Conservation (phyloP, 2,888 invertebrate species). For the Trissolcus brochymenae region DNA sequence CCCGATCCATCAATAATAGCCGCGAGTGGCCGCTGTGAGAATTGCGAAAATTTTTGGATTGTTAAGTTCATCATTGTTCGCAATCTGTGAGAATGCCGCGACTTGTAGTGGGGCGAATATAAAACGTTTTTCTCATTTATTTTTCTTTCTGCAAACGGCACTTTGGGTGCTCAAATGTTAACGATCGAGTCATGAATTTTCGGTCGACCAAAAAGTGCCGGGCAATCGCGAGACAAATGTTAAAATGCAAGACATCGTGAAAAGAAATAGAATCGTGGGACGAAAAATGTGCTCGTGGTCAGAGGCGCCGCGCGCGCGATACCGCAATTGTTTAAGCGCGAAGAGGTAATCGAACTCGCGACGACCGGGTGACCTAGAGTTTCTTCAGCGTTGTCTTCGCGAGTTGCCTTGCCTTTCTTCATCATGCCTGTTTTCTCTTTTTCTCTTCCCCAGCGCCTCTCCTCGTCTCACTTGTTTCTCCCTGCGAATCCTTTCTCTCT, state of each 20-base stretch:
- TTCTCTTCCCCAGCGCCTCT: slow-evolving; percentile 6
- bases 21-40: neutral
- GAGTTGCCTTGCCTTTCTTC: slow-evolving; percentile 43
- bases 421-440: slow-evolving; percentile 13
- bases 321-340: slow-evolving; percentile 37
- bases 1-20: neutral
- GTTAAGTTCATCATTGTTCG: slow-evolving; percentile 21
- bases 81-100: slow-evolving; percentile 44
- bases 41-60: slow-evolving; percentile 11
- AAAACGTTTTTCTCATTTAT: neutral
- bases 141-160: slow-evolving; percentile 34
- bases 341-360: slow-evolving; percentile 61
- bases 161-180: slow-evolving; percentile 57
- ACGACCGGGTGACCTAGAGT: slow-evolving; percentile 67
- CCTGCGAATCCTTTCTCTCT: slow-evolving; percentile 27
- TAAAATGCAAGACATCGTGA: too few relatives aligned
- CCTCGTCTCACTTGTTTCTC: slow-evolving; percentile 33
- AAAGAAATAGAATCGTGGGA: too few relatives aligned
- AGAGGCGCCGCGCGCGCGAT: slow-evolving; percentile 11
- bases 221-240: slow-evolving; percentile 30
- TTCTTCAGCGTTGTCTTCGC: slow-evolving; percentile 58
- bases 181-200: slow-evolving; percentile 53
- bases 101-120: slow-evolving; percentile 4
- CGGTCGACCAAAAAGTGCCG: slow-evolving; percentile 36
- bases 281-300: slow-evolving; percentile 16